Percentiles rank a stretch among this genome's conserved stretches.
Conservation (phyloP, 2,113 vertebrate genomes). For the Genyomyrus donnyi region DNA sequence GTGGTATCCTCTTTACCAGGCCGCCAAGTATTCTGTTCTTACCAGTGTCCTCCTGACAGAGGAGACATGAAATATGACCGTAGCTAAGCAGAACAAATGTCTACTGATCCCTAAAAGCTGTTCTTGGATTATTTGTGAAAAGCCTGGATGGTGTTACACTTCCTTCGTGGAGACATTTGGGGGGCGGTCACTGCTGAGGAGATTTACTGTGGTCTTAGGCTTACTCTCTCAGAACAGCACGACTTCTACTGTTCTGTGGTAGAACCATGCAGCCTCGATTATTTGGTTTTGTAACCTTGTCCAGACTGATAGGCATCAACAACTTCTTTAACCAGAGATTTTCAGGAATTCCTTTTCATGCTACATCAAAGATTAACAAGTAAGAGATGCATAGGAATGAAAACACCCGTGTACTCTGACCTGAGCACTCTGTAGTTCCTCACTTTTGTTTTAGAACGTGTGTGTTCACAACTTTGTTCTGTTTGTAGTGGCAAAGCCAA, state of each 20-base stretch:
- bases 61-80: not conserved
- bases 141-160: not conserved
- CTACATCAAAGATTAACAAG: not conserved
- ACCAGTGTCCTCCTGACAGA: not conserved
- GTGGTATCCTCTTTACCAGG: not conserved
- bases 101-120: not conserved
- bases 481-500: not conserved
- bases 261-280: not conserved
- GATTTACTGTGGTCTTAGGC: not conserved
- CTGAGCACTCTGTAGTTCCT: not conserved
- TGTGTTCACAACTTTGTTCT: not conserved
- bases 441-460: not conserved
- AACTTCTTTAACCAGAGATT: not conserved
- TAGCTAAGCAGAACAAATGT: not conserved
- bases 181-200: not conserved
- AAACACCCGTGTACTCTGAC: not conserved
- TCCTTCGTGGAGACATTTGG: not conserved
- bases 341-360: not conserved
- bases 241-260: not conserved
- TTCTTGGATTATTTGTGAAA: not conserved
- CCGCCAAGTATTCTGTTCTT: not conserved
- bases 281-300: not conserved
- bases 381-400: not conserved
- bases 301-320: not conserved
- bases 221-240: not conserved